A percentile compares a stretch with the other conserved stretches of the same genome.
phyloP scores from a whole-genome alignment of 2,888 invertebrate genomes.

The Drosophila cracens region DNA sequence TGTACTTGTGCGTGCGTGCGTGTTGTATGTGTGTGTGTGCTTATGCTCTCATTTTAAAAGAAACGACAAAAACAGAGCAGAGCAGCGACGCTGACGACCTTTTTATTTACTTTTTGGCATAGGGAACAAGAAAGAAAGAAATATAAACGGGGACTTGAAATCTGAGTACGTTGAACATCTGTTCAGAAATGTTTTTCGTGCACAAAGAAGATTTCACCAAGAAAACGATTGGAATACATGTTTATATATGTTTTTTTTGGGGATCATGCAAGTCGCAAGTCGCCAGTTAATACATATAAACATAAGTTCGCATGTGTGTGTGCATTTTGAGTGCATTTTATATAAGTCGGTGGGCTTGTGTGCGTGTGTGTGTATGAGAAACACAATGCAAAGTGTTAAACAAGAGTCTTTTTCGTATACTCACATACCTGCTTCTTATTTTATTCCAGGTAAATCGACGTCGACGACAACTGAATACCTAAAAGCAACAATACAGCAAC shows the following conservation, averaged over 20 bases:
- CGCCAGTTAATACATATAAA: slow-evolving; percentile 13
- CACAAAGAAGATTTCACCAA: slow-evolving; percentile 74
- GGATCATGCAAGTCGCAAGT: slow-evolving; percentile 31
- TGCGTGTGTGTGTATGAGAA: slow-evolving; percentile 39
- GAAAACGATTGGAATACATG: slow-evolving; percentile 52
- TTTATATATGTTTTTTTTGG: not conserved
- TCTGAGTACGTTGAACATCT: slow-evolving; percentile 71
- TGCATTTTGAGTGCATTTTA: slow-evolving; percentile 49
- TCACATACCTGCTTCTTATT: slow-evolving; percentile 73
- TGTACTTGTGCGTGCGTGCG: slow-evolving; percentile 30
- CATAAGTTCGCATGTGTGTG: slow-evolving; percentile 8
- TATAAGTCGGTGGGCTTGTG: slow-evolving; percentile 20
- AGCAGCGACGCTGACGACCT: slow-evolving; percentile 33
- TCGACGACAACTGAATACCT: slow-evolving; percentile 73
- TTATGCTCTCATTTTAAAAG: slow-evolving; percentile 59
- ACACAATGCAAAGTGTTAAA: slow-evolving; percentile 77
- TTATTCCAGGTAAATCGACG: slow-evolving; percentile 78
- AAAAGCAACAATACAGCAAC: slow-evolving; percentile 63
- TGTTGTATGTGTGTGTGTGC: slow-evolving; percentile 24
- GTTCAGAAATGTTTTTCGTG: slow-evolving; percentile 56
- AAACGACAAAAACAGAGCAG: slow-evolving; percentile 23
- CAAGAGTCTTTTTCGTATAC: slow-evolving; percentile 75
- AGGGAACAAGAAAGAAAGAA: slow-evolving; percentile 24
- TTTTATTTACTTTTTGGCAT: slow-evolving; percentile 64
- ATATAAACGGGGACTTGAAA: slow-evolving; percentile 61